phyloP scores from a whole-genome alignment of 2,113 vertebrate species.

The Alces alces region DNA sequence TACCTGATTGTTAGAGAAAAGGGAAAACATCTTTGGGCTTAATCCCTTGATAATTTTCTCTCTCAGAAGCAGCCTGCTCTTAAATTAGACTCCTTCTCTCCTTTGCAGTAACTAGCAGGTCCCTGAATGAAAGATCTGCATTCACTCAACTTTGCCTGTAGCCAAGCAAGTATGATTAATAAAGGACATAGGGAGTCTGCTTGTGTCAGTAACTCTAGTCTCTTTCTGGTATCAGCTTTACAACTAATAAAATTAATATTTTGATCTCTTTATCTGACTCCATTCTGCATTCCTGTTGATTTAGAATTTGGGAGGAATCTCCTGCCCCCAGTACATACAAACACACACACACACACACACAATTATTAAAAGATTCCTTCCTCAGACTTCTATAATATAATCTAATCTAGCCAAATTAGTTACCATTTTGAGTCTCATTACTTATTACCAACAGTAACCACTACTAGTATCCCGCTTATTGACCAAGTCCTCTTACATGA shows the following conservation, averaged over 20 bases:
- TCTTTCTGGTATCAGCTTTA: not conserved
- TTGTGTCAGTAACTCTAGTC: not conserved
- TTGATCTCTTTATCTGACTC: not conserved
- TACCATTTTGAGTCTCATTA: not conserved
- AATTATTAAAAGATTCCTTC: not conserved
- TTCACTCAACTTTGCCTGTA: not conserved
- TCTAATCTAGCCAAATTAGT: not conserved
- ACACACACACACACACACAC: not conserved
- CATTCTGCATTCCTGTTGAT: not conserved
- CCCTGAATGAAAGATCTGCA: not conserved
- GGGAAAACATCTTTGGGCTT: not conserved
- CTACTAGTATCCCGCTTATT: not conserved
- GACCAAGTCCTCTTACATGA: not conserved
- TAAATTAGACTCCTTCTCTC: not conserved
- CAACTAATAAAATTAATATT: not conserved
- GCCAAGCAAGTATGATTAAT: not conserved
- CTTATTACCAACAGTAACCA: not conserved
- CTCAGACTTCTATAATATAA: not conserved
- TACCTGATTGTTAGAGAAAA: not conserved
- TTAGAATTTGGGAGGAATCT: not conserved
- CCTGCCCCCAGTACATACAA: not conserved
- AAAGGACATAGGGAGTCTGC: fast-evolving
- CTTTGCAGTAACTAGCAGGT: not conserved
- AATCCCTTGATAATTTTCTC: not conserved
- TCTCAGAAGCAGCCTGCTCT: not conserved